Conservation (phyloP, 2,888 invertebrate species). For the Myopa tessellatipennis region DNA sequence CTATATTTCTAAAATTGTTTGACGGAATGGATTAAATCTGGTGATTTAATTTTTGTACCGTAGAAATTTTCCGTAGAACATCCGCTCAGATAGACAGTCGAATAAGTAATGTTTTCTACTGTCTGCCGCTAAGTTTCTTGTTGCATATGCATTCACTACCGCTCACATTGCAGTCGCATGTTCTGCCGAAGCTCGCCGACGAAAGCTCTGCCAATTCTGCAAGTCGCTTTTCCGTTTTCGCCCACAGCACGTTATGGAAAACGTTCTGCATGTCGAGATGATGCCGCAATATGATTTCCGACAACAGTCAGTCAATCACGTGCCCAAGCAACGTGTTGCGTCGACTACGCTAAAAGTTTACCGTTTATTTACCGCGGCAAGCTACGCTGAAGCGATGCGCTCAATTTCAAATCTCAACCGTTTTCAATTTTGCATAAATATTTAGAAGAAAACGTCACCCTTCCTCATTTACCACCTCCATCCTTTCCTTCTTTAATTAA, state of each 20-base stretch:
- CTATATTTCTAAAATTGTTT: too few species aligned
- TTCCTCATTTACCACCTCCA: too few species aligned
- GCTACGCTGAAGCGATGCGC: too few species aligned
- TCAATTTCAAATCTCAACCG: too few species aligned
- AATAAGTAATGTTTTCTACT: conserved; percentile 24
- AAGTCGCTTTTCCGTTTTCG: conserved; percentile 44
- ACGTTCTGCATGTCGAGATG: conserved; percentile 45
- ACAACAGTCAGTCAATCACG: conserved; percentile 52
- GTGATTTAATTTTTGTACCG: too few species aligned
- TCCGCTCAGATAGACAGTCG: conserved; percentile 19
- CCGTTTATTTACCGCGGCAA: too few species aligned
- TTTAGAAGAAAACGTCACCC: too few species aligned
- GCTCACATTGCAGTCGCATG: conserved; percentile 56
- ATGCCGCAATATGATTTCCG: conserved; percentile 30
- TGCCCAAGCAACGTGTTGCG: conserved; percentile 58
- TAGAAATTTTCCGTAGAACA: conserved; percentile 7
- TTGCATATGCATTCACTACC: conserved; percentile 44
- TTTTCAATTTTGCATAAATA: too few species aligned
- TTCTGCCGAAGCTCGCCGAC: conserved; percentile 34
- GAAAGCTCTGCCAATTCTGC: conserved; percentile 45
- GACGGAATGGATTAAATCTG: too few species aligned
- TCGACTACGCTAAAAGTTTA: not conserved
- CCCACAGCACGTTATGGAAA: conserved; percentile 50
- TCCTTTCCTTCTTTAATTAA: too few species aligned
- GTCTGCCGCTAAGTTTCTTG: conserved; percentile 14